Base-by-base conservation (phyloP, 2,113 vertebrate genomes). In the Rattus norvegicus region DNA sequence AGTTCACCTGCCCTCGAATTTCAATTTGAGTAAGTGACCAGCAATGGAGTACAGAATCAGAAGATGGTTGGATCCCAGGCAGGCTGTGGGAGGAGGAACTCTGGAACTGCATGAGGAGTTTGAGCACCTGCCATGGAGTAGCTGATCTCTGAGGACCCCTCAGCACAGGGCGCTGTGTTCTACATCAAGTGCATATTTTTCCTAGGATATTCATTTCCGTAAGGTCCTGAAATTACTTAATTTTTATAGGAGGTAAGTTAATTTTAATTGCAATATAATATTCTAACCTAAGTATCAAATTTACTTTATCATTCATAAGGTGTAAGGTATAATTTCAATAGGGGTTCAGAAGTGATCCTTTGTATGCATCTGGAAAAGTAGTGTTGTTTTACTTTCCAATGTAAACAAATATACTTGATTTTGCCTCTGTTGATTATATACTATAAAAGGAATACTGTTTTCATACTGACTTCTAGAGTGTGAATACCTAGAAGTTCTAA, bases 121-220 rank as follows among this genome's bases (percentile, higher is more conserved):
- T 73, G 11, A 63, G 49, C 5, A 20, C 2, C 56, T 54, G 61
- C 63, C 7, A 9, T 14, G 14, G 43, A 17, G 19, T 5, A 65
- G 14, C 17, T 49, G 63, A 26, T 9, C 28, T 69, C 63, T 33
- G 28, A 28, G 1, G 4, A 39, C 14, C 8, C 61, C 26, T 67
- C 2, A 1, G 61, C 26, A 30, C 14, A 67, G 6, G 20, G 12
- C 0, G 11, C 7, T 19, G 2, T 39, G 19, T 43, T 26, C 56
- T 84, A n/a, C 56, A 39, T 4, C 0, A n/a, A 43, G 59, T 14
- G 1, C 2, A 13, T 84, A 63, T 85, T 85, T 28, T 80, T 49
- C 61, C 43, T 7, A 43, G n/a, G 14, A 47, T 47, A 47, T 85
- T 59, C 20, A 26, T 43, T 65, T 85, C 24, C 39, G 67, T 47